Conservation (phyloP, 2,888 invertebrate species). For the Hypolimnas misippus region DNA sequence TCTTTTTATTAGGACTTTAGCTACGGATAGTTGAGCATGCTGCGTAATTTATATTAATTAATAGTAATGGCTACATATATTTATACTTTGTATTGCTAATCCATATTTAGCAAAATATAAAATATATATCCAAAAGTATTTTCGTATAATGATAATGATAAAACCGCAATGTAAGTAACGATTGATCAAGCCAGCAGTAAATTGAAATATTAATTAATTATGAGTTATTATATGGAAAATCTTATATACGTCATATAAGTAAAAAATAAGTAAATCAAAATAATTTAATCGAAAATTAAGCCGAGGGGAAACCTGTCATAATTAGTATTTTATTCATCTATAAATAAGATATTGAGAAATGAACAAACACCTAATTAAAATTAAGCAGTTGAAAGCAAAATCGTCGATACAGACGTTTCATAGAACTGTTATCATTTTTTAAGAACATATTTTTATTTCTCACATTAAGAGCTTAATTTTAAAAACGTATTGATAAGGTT, state of each 20-base stretch:
- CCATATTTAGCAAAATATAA: too few species aligned
- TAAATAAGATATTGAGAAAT: not conserved
- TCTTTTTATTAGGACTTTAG: not conserved
- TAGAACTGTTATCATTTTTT: constrained; percentile 11
- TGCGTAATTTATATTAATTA: not conserved
- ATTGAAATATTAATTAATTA: too few species aligned
- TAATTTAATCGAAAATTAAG: not conserved
- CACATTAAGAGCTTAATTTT: constrained; percentile 42
- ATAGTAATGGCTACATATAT: too few species aligned
- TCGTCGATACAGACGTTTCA: constrained; percentile 10
- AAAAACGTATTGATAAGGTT: constrained; percentile 57
- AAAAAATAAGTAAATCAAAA: not conserved
- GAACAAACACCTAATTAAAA: constrained; percentile 1
- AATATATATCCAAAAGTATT: too few species aligned
- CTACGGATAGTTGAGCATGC: not conserved
- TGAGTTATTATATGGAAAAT: too few species aligned
- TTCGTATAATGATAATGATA: too few species aligned
- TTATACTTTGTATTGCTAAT: too few species aligned
- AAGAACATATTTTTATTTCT: constrained; percentile 13
- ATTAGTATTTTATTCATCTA: constrained; percentile 12
- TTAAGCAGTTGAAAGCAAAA: not conserved
- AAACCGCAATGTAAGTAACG: too few species aligned
- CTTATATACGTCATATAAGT: too few species aligned
- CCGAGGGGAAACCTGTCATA: constrained; percentile 5
- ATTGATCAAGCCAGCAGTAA: too few species aligned